Conservation (phyloP, 2,797 vertebrate genomes). For the Bucorvus abyssinicus region DNA sequence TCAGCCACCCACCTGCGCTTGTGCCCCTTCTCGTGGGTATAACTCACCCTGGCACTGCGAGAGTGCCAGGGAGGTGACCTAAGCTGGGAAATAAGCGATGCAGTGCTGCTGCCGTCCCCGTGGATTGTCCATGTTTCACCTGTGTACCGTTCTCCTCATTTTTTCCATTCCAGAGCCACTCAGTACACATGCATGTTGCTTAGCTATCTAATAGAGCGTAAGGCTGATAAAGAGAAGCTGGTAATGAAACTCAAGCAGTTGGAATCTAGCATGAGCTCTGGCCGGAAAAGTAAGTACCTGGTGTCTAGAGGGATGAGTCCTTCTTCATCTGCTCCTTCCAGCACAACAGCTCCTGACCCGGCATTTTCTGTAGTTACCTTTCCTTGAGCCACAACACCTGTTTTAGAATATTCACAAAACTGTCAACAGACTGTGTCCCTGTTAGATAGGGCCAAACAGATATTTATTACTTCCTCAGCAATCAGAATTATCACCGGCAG, state of each 20-base stretch:
- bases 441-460: neutral
- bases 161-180: constrained; percentile 86
- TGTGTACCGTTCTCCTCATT: constrained; percentile 35
- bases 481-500: accelerated
- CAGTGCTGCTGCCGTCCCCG: neutral
- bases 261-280: constrained; percentile 89
- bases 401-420: neutral
- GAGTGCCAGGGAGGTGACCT: neutral
- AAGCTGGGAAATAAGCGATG: neutral
- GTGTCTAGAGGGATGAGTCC: neutral
- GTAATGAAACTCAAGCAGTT: constrained; percentile 84
- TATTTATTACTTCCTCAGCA: neutral
- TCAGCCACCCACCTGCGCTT: neutral
- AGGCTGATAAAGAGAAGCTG: constrained; percentile 78
- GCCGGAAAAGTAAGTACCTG: constrained; percentile 91
- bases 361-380: neutral
- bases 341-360: neutral
- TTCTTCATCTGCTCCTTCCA: neutral
- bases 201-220: constrained; percentile 84
- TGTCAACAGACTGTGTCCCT: neutral
- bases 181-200: constrained; percentile 91
- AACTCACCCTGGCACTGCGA: neutral
- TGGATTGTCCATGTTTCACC: neutral
- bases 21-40: neutral
- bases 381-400: neutral